phyloP scores from a whole-genome alignment of 2,888 invertebrate species.

The Trissoscelio sp. region DNA sequence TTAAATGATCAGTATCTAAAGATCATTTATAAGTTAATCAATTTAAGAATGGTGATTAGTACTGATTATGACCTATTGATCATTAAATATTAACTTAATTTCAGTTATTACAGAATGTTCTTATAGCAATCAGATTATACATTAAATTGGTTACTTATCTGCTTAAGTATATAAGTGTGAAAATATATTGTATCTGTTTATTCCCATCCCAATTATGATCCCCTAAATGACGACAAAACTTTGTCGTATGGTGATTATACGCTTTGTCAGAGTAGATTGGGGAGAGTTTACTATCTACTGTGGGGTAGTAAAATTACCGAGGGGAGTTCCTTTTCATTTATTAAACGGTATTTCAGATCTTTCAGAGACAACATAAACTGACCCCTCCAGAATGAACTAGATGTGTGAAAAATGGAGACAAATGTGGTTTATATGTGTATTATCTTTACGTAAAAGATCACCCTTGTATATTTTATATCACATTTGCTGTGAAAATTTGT shows the following conservation, averaged over 20 bases:
- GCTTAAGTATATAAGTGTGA: slow-evolving; percentile 14
- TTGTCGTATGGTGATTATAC: slow-evolving; percentile 15
- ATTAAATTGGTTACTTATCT: slow-evolving; percentile 6
- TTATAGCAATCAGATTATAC: slow-evolving; percentile 9
- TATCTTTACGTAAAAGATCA: neutral
- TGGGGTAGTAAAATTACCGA: slow-evolving; percentile 7
- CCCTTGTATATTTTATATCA: too few species aligned
- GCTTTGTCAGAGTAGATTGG: slow-evolving; percentile 8
- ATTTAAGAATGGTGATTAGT: too few species aligned
- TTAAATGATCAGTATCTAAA: too few species aligned
- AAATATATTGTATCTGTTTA: slow-evolving; percentile 12
- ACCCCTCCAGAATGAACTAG: neutral
- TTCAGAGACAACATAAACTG: slow-evolving; percentile 18
- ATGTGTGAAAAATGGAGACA: slow-evolving; percentile 7
- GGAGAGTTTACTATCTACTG: slow-evolving; percentile 8
- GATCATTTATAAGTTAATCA: too few species aligned
- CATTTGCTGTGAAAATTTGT: neutral
- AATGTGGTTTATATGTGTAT: slow-evolving; percentile 1
- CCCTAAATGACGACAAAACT: slow-evolving; percentile 29
- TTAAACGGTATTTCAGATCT: neutral
- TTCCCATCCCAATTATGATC: neutral
- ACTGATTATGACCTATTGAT: too few species aligned
- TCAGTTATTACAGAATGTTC: neutral
- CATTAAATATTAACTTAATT: too few species aligned
- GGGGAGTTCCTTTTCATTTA: neutral